Percentiles rank a stretch among this genome's conserved stretches.
These are phyloP conservation scores for Pterostichus madidus DNA, from an alignment of 2,888 invertebrate species.

Conservation along the genomic window DNA sequence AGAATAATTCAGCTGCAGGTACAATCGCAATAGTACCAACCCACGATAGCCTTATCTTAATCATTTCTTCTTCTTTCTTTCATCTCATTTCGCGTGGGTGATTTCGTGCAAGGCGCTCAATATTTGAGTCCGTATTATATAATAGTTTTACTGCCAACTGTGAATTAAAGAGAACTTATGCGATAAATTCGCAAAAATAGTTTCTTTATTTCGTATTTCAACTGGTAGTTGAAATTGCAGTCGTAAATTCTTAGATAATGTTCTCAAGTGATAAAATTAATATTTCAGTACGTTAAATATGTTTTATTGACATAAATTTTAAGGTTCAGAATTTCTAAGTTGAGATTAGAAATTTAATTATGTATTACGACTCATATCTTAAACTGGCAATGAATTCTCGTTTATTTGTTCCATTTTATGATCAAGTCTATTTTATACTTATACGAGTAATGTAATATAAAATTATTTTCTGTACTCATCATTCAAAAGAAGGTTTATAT, in stretches of 20 bases:
- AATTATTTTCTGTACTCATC: no score
- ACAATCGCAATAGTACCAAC: background rate
- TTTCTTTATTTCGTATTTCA: constrained; percentile 11
- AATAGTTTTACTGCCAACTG: background rate
- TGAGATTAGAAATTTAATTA: constrained; percentile 18
- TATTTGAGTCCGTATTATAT: constrained; percentile 24
- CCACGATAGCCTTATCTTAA: background rate
- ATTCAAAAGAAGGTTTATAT: no score
- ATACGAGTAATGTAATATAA: constrained; percentile 1
- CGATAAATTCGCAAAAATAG: constrained; percentile 10
- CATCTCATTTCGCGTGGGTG: constrained; percentile 1
- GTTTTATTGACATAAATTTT: background rate
- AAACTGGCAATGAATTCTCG: background rate
- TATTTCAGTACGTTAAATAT: constrained; percentile 18
- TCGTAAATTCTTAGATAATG: constrained; percentile 1
- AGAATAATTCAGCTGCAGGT: background rate
- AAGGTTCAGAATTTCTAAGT: background rate
- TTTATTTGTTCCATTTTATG: background rate
- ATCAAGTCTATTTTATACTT: background rate
- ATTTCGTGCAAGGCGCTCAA: background rate
- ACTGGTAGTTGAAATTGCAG: background rate
- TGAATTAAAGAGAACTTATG: constrained; percentile 19
- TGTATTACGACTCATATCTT: background rate
- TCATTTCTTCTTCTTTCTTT: background rate
- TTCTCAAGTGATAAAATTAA: constrained; percentile 24